Conservation (phyloP, 1,140 invertebrate species). For the Temnothorax curvispinosus region DNA sequence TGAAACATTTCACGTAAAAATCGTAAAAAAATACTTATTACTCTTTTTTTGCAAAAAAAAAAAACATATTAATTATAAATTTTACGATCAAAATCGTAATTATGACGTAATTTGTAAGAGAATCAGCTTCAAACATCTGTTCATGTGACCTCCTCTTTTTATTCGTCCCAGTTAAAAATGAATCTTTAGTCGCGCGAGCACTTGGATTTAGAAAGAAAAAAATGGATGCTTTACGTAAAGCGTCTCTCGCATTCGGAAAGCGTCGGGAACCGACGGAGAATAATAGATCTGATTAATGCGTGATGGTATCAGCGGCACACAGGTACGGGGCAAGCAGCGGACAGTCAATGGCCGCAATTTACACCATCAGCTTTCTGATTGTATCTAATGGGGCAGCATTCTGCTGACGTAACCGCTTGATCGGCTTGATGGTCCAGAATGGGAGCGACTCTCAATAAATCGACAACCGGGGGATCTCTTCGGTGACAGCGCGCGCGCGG, state of each 20-base stretch:
- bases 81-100: background rate
- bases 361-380: constrained; percentile 58
- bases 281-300: constrained; percentile 55
- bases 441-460: constrained; percentile 21
- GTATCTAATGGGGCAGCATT: constrained; percentile 46
- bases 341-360: constrained; percentile 58
- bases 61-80: background rate
- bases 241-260: background rate
- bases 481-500: background rate
- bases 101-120: background rate
- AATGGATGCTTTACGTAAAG: background rate
- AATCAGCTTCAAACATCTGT: background rate
- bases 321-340: background rate
- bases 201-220: background rate
- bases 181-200: background rate
- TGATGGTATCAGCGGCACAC: constrained; percentile 24
- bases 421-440: constrained; percentile 21
- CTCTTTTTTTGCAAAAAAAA: background rate
- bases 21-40: background rate
- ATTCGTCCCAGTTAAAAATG: background rate
- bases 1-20: background rate
- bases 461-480: background rate
- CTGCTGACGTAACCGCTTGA: constrained; percentile 28
- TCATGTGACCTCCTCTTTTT: background rate
- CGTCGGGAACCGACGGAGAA: background rate